Evolutionary conservation across 35 echinoderm and acorn worm species (phyloP), one percentile per base, ranked within the genome.

Genomic region (Patiria miniata): DNA sequence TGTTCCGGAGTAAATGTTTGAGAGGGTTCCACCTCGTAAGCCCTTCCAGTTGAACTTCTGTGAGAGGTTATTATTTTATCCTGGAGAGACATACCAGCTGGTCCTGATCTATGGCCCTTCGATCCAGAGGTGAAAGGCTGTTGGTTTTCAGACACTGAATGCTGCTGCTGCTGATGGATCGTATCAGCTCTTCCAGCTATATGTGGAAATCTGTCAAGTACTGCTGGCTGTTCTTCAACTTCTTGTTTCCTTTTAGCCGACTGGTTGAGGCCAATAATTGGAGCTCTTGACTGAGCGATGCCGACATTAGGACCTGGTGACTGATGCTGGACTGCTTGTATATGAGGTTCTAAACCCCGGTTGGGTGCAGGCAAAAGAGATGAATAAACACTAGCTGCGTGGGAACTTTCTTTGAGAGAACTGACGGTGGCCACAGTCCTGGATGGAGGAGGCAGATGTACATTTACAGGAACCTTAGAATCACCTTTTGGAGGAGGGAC

Each of bases 1-100:
- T 73, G 65, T 73, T 73, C 65, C 29, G 65, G 65, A 34, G 65
- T 73, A 30, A 73, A 73, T 23, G 29, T 30, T 73, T 73, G 42
- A 47, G 42, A 47, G 12, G 42, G 42, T 47, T 12, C 42, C 12
- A 23, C 2, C 15, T 36, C 34, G 26, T 26, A 73, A 73, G 34
- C 65, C 8, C 21, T 34, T 36, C 10, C 22, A 73, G 19, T 10
- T 26, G 65, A 30, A 73, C 19, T 34, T 73, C 19, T 73, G 26
- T 26, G 0, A 73, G 19, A 34, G 34, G 29, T 6, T 73, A 7
- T 73, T 10, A 14, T 30, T 73, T 7, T 73, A 73, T 3, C 29
- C 65, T 47, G 42, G 42, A 12, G 12, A 47, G 42, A 12, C 12
- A 47, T 47, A 6, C 4, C 4, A 47, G 12, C 42, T 47, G 42